phyloP scores from a whole-genome alignment of 2,888 invertebrate genomes.

The Cheiracanthium punctorium region DNA sequence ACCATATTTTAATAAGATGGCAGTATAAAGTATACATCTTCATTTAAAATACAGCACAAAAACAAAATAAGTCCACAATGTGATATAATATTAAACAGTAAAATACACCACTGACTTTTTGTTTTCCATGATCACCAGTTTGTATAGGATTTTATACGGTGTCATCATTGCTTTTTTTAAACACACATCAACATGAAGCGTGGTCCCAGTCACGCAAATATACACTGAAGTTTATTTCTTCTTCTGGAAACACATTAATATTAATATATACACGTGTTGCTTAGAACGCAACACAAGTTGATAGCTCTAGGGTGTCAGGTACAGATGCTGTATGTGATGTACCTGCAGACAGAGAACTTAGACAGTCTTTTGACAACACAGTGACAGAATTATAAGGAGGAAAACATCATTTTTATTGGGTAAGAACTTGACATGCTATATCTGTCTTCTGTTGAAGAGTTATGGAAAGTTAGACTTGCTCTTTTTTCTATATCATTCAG shows the following conservation, averaged over 20 bases:
- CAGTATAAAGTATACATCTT: slow-evolving; percentile 29
- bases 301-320: slow-evolving; percentile 18
- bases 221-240: neutral
- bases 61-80: neutral
- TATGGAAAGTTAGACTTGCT: no score
- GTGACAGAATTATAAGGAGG: no score
- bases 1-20: slow-evolving; percentile 17
- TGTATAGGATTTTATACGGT: neutral
- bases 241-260: neutral
- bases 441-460: no score
- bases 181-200: slow-evolving; percentile 1
- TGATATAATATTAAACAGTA: neutral
- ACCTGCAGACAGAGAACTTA: neutral
- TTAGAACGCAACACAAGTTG: slow-evolving; percentile 17
- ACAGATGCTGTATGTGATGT: neutral
- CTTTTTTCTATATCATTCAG: no score
- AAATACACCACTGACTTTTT: slow-evolving; percentile 3
- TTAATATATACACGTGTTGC: slow-evolving; percentile 14
- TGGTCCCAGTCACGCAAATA: slow-evolving; percentile 23
- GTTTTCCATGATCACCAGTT: neutral
- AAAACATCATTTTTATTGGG: no score
- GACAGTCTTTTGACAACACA: neutral
- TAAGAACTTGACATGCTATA: no score
- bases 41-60: slow-evolving; percentile 17
- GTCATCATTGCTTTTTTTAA: neutral